Evolutionary conservation across 1,140 invertebrate species (phyloP).

Genomic region (Zophobas atratus): DNA sequence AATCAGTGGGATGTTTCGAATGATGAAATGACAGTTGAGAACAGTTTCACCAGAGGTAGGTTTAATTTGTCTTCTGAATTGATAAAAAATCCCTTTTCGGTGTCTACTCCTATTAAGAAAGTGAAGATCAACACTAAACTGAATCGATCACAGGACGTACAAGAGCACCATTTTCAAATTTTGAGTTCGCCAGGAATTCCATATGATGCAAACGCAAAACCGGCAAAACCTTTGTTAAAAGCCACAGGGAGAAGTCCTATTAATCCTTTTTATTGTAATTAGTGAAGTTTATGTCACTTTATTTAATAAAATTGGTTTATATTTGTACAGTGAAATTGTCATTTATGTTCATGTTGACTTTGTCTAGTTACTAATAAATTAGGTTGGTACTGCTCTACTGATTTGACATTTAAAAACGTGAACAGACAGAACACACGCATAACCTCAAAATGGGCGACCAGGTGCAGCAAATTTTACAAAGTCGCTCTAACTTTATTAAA

Average conservation of each 20-base stretch:
- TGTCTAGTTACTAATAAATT: no score
- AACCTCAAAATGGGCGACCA: slow-evolving; percentile 28
- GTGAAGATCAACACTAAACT: slow-evolving; percentile 79
- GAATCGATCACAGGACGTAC: slow-evolving; percentile 77
- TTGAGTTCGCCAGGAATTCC: slow-evolving; percentile 80
- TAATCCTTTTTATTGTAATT: slow-evolving; percentile 81
- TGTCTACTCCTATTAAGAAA: slow-evolving; percentile 61
- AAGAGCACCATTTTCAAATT: slow-evolving; percentile 80
- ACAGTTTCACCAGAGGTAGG: slow-evolving; percentile 4
- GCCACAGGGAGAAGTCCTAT: slow-evolving; percentile 79
- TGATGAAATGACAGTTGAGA: neutral
- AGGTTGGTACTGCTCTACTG: no score
- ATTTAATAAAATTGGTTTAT: neutral
- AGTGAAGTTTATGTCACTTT: slow-evolving; percentile 56
- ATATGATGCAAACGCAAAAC: slow-evolving; percentile 79
- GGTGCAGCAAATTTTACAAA: slow-evolving; percentile 44
- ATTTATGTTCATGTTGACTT: no score
- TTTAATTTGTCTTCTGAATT: slow-evolving; percentile 46
- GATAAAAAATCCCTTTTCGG: slow-evolving; percentile 20
- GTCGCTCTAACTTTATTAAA: slow-evolving; percentile 50
- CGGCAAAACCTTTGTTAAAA: slow-evolving; percentile 79
- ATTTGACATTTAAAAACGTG: no score
- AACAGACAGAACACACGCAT: neutral
- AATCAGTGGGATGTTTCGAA: slow-evolving; percentile 62
- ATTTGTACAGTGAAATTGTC: no score